These are phyloP conservation scores for Sarcophaga subvicina DNA, from an alignment of 2,888 invertebrate genomes.

Conservation along the genomic window DNA sequence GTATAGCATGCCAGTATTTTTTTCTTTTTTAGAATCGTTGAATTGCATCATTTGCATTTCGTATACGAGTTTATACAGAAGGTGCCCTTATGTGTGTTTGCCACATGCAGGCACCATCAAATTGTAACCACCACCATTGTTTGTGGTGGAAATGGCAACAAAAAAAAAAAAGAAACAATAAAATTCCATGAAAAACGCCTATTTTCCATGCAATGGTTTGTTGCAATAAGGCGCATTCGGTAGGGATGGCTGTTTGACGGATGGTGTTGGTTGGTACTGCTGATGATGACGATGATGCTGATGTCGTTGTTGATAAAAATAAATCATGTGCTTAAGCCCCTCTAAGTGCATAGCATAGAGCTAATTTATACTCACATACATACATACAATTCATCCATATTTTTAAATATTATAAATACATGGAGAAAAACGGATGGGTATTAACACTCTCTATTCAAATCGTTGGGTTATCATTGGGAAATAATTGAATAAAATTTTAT, in stretches of 20 bases:
- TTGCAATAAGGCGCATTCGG: background rate
- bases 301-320: slow-evolving; percentile 29
- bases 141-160: slow-evolving; percentile 72
- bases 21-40: slow-evolving; percentile 48
- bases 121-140: slow-evolving; percentile 74
- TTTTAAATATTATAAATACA: background rate
- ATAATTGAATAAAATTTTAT: no score
- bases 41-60: slow-evolving; percentile 79
- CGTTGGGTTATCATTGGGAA: no score
- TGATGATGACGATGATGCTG: background rate
- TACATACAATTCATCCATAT: slow-evolving; percentile 49
- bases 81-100: background rate
- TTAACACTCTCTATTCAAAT: no score
- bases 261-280: background rate
- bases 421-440: background rate
- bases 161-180: slow-evolving; percentile 20
- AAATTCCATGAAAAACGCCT: slow-evolving; percentile 52
- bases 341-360: slow-evolving; percentile 37
- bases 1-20: slow-evolving; percentile 50
- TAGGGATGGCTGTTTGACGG: slow-evolving; percentile 29
- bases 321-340: slow-evolving; percentile 50
- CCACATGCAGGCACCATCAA: background rate
- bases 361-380: slow-evolving; percentile 59
- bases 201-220: slow-evolving; percentile 13
- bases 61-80: slow-evolving; percentile 70